phyloP scores from a whole-genome alignment of 1,140 invertebrate genomes.

The Drosophila arizonae region DNA sequence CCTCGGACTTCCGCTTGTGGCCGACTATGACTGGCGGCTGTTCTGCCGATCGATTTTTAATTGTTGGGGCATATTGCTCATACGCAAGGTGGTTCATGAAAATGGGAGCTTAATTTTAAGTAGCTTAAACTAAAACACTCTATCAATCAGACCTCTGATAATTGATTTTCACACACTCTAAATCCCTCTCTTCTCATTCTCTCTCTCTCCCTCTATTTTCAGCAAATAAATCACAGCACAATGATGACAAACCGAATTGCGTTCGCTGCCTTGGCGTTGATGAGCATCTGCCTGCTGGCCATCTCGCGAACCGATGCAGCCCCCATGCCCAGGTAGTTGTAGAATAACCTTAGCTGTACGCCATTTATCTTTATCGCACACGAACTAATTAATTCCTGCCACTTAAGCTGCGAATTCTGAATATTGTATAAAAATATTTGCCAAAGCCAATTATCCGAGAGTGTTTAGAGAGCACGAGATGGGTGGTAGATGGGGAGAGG shows the following conservation, averaged over 20 bases:
- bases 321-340: constrained; percentile 83
- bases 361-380: constrained; percentile 6
- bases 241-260: constrained; percentile 76
- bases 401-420: constrained; percentile 43
- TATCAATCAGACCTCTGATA: neutral
- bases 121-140: constrained; percentile 2
- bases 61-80: constrained; percentile 30
- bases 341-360: constrained; percentile 30
- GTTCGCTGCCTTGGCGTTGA: constrained; percentile 57
- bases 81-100: constrained; percentile 5
- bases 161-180: constrained; percentile 1
- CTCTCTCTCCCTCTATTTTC: constrained; percentile 24
- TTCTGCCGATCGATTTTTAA: constrained; percentile 65
- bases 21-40: neutral
- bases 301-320: constrained; percentile 71
- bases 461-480: constrained; percentile 24
- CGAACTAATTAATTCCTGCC: constrained; percentile 63
- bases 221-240: constrained; percentile 51
- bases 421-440: constrained; percentile 65
- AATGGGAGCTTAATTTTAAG: constrained; percentile 11
- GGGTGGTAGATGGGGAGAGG: neutral
- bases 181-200: neutral
- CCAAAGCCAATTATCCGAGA: constrained; percentile 59
- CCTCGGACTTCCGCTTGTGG: constrained; percentile 61
- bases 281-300: constrained; percentile 65